phyloP scores from a whole-genome alignment of 2,888 invertebrate species.

The Axea sp. region DNA sequence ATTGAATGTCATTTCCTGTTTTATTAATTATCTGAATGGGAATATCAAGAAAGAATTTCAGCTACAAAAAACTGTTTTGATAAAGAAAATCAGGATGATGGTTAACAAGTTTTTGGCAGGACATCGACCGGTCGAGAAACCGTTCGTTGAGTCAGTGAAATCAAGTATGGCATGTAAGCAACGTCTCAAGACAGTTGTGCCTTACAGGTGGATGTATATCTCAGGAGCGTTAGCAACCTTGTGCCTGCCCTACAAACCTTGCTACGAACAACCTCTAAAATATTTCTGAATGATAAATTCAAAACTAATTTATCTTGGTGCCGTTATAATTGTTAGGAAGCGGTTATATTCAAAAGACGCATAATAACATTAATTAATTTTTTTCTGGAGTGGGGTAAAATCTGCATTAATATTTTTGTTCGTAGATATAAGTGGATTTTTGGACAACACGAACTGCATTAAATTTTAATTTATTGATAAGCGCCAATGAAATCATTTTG shows the following conservation, averaged over 20 bases:
- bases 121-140: conserved; percentile 69
- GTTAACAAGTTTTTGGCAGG: conserved; percentile 66
- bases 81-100: conserved; percentile 40
- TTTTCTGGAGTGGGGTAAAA: conserved; percentile 18
- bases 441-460: no score
- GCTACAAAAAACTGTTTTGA: no score
- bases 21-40: no score
- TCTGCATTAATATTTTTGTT: not conserved
- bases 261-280: conserved; percentile 44
- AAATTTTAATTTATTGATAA: no score
- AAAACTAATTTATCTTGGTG: conserved; percentile 51
- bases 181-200: conserved; percentile 50
- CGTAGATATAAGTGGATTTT: no score
- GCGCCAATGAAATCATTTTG: no score
- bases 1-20: no score
- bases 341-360: conserved; percentile 30
- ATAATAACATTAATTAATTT: conserved; percentile 22
- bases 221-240: conserved; percentile 49
- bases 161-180: conserved; percentile 54
- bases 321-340: conserved; percentile 42
- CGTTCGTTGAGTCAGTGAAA: conserved; percentile 64
- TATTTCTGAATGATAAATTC: conserved; percentile 51
- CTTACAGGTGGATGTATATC: conserved; percentile 61
- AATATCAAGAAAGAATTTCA: no score
- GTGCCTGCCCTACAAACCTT: conserved; percentile 56